These are phyloP conservation scores for Platycheirus albimanus DNA, from an alignment of 2,888 invertebrate species.

Conservation along the genomic window DNA sequence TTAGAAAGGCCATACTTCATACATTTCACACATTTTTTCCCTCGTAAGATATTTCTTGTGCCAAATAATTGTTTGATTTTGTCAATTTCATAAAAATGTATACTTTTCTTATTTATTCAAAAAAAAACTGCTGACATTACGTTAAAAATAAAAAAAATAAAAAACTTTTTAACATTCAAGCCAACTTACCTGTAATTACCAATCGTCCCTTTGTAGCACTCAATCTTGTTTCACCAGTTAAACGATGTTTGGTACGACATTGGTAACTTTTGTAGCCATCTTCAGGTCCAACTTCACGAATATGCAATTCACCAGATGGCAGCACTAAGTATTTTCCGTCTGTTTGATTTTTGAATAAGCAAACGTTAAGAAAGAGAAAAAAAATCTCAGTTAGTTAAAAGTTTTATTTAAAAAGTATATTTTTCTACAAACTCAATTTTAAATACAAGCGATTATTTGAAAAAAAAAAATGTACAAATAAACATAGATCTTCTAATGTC, in stretches of 20 bases:
- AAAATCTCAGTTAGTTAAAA: slow-evolving; percentile 41
- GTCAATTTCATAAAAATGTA: too few species aligned
- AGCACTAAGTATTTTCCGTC: slow-evolving; percentile 98
- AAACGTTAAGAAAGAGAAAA: slow-evolving; percentile 21
- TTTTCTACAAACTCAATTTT: slow-evolving; percentile 45
- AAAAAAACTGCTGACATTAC: slow-evolving; percentile 63
- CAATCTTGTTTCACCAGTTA: slow-evolving; percentile 95
- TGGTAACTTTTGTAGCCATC: slow-evolving; percentile 97
- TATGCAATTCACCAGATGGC: slow-evolving; percentile 97
- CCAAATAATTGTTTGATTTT: too few species aligned
- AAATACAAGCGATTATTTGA: slow-evolving; percentile 48
- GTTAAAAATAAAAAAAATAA: slow-evolving; percentile 63
- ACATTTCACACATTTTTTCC: too few species aligned
- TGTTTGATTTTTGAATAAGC: slow-evolving; percentile 80
- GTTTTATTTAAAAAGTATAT: slow-evolving; percentile 8
- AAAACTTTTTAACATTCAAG: slow-evolving; percentile 63
- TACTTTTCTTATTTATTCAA: too few species aligned
- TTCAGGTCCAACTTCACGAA: slow-evolving; percentile 96
- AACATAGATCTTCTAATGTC: neutral
- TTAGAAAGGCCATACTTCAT: too few species aligned
- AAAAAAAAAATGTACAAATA: too few species aligned
- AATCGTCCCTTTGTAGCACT: slow-evolving; percentile 96
- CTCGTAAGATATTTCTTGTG: too few species aligned
- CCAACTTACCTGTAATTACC: slow-evolving; percentile 95
- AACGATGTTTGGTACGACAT: slow-evolving; percentile 95